Evolutionary conservation across 2,888 invertebrate genomes (phyloP).

Genomic region (Augochlorella aurata): DNA sequence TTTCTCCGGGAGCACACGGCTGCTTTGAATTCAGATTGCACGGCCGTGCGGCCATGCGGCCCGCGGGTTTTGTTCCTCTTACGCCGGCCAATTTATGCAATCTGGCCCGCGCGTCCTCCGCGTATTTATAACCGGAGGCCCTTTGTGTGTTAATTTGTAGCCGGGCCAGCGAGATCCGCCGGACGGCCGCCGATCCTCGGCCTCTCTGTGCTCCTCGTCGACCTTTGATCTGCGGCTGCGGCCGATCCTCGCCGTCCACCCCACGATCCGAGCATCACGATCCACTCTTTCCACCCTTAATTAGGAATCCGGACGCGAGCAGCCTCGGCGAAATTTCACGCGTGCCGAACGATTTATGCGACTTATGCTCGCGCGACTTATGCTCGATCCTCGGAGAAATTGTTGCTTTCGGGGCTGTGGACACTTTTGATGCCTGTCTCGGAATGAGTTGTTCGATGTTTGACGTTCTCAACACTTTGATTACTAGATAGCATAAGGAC

Average conservation of each 20-base stretch:
- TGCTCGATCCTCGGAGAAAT: too few relatives aligned
- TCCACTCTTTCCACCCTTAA: slow-evolving; percentile 40
- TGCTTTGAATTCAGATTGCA: slow-evolving; percentile 81
- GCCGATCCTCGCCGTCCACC: slow-evolving; percentile 10
- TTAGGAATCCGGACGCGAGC: slow-evolving; percentile 4
- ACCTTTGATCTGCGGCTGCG: slow-evolving; percentile 56
- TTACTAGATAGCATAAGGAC: too few relatives aligned
- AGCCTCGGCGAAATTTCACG: neutral
- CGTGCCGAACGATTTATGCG: too few relatives aligned
- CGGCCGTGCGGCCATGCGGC: slow-evolving; percentile 56
- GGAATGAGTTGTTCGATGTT: too few relatives aligned
- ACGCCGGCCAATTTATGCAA: slow-evolving; percentile 78
- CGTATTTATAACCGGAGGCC: slow-evolving; percentile 78
- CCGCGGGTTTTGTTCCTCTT: slow-evolving; percentile 76
- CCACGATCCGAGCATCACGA: slow-evolving; percentile 43
- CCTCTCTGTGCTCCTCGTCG: slow-evolving; percentile 29
- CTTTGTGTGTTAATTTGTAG: slow-evolving; percentile 81
- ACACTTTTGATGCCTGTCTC: too few relatives aligned
- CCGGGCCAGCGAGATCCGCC: slow-evolving; percentile 49
- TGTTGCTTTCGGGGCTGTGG: too few relatives aligned
- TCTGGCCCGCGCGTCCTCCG: slow-evolving; percentile 72
- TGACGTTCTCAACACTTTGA: too few relatives aligned
- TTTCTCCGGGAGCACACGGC: slow-evolving; percentile 61
- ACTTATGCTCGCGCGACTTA: too few relatives aligned
- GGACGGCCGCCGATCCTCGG: slow-evolving; percentile 10